Percentiles rank a stretch among this genome's conserved stretches.
These are phyloP conservation scores for Holotrichia oblita DNA, from an alignment of 1,140 invertebrate genomes.

Conservation along the genomic window DNA sequence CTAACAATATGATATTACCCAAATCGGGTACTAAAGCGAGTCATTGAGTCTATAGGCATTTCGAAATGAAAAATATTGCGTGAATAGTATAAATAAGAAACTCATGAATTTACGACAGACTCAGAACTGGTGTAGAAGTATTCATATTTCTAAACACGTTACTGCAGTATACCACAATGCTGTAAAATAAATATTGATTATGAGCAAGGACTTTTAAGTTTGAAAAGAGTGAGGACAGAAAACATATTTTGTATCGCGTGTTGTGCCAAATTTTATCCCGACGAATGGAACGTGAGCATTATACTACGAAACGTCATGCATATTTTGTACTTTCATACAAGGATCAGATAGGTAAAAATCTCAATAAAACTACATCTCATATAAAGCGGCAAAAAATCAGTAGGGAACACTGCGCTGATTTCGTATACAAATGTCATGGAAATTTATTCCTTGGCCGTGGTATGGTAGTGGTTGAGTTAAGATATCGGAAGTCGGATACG, in stretches of 20 bases:
- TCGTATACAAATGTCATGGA: neutral
- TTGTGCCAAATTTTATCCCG: slow-evolving; percentile 26
- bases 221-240: neutral
- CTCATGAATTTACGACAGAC: too few species aligned
- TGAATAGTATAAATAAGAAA: too few species aligned
- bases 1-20: too few species aligned
- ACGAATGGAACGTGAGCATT: neutral
- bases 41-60: too few species aligned
- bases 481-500: neutral
- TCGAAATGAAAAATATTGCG: too few species aligned
- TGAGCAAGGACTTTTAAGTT: slow-evolving; percentile 24
- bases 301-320: neutral
- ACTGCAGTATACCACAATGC: slow-evolving; percentile 24
- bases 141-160: slow-evolving; percentile 26
- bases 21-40: too few species aligned
- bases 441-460: neutral
- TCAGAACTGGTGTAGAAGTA: neutral
- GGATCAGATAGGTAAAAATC: neutral
- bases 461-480: neutral
- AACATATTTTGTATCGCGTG: neutral
- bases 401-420: neutral
- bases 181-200: slow-evolving; percentile 32
- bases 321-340: neutral
- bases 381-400: neutral
- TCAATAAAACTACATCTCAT: neutral